Conservation (phyloP, 2,113 vertebrate species). For the Cygnus atratus region DNA sequence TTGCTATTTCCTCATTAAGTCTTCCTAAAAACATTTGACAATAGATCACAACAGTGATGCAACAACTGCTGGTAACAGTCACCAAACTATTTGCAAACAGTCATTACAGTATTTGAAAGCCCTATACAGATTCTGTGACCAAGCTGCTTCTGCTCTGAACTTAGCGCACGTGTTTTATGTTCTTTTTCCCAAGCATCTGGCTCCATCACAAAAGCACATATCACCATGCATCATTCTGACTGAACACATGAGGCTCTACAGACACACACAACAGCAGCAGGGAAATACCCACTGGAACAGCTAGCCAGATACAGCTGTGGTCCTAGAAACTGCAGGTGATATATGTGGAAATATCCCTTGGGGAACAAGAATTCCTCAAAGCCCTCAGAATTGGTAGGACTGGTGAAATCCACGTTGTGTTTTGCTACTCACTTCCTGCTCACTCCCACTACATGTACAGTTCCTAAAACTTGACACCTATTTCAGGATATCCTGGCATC, state of each 20-base stretch:
- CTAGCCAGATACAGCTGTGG: background rate
- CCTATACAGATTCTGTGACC: fast-evolving
- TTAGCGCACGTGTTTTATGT: background rate
- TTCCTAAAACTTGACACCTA: background rate
- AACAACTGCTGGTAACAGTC: background rate
- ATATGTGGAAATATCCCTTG: background rate
- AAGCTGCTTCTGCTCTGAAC: background rate
- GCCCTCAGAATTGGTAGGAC: background rate
- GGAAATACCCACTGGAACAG: background rate
- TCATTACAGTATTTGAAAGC: background rate
- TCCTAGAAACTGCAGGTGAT: background rate
- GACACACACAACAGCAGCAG: background rate
- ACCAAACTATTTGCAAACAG: background rate
- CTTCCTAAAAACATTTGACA: background rate
- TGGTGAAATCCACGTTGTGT: background rate
- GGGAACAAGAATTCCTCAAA: background rate
- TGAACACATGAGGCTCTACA: background rate
- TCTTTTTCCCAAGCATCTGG: background rate
- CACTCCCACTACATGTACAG: background rate
- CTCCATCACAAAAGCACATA: background rate
- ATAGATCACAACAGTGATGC: background rate
- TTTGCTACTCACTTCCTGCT: background rate
- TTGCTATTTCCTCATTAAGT: background rate
- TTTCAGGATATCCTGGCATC: background rate
- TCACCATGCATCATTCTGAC: background rate